Conservation (phyloP, 2,113 vertebrate genomes). For the Gobius niger region DNA sequence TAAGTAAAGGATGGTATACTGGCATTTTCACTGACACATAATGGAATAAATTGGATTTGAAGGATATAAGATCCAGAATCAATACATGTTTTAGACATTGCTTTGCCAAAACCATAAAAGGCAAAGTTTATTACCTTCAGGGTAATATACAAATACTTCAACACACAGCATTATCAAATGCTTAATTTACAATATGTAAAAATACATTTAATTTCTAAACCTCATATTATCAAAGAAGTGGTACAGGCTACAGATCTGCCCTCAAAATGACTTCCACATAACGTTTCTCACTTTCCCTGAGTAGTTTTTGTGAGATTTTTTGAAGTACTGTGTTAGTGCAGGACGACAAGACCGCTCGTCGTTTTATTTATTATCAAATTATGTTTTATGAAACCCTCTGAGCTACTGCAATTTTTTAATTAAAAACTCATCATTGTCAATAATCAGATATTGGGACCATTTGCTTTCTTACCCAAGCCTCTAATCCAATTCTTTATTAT, state of each 20-base stretch:
- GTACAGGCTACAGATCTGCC: background rate
- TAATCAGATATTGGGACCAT: too few relatives aligned
- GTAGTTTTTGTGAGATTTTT: too few relatives aligned
- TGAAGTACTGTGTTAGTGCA: too few relatives aligned
- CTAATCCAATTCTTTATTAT: too few relatives aligned
- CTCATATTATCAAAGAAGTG: background rate
- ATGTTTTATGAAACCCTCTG: too few relatives aligned
- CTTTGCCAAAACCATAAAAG: background rate
- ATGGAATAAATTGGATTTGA: background rate
- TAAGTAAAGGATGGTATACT: background rate
- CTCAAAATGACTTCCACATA: background rate
- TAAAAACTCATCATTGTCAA: too few relatives aligned
- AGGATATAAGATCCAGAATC: background rate
- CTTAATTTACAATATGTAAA: background rate
- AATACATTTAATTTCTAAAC: background rate
- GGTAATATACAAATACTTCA: too few relatives aligned
- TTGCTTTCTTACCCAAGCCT: too few relatives aligned
- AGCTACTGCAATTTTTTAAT: too few relatives aligned
- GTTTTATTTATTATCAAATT: too few relatives aligned
- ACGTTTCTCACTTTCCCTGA: too few relatives aligned
- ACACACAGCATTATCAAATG: background rate
- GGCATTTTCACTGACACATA: background rate
- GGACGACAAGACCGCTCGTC: too few relatives aligned
- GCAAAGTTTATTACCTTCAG: background rate
- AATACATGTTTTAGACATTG: background rate